phyloP scores from a whole-genome alignment of 2,113 vertebrate genomes.

The Dasyurus viverrinus region DNA sequence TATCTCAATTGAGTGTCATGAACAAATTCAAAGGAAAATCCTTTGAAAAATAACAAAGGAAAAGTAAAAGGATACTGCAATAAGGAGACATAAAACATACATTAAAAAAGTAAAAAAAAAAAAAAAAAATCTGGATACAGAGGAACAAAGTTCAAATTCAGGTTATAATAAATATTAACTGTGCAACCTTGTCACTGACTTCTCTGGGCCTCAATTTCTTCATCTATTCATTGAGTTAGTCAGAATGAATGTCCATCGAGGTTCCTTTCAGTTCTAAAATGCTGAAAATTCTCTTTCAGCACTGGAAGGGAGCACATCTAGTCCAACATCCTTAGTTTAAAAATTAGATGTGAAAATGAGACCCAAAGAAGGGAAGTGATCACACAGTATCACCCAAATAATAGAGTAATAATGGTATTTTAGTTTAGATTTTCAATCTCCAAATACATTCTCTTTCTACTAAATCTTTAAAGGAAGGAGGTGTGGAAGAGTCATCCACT shows the following conservation, averaged over 20 bases:
- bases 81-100: neutral
- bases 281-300: too few species aligned
- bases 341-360: neutral
- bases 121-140: neutral
- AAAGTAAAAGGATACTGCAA: constrained; percentile 34
- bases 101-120: too few species aligned
- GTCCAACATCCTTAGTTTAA: neutral
- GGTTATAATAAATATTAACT: too few species aligned
- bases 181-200: too few species aligned
- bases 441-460: too few species aligned
- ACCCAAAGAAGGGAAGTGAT: neutral
- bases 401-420: neutral
- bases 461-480: too few species aligned
- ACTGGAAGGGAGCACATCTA: neutral
- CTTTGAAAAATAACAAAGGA: constrained; percentile 26
- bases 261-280: too few species aligned
- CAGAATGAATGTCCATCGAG: too few species aligned
- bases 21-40: neutral
- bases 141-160: neutral
- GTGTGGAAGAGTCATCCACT: neutral
- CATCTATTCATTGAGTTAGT: neutral
- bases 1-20: too few species aligned
- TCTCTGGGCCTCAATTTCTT: neutral
- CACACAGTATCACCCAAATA: neutral
- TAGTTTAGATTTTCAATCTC: neutral